A percentile compares a stretch with the other conserved stretches of the same genome.
Conservation (phyloP, 1,140 invertebrate species). For the Tetragonula clypearis region DNA sequence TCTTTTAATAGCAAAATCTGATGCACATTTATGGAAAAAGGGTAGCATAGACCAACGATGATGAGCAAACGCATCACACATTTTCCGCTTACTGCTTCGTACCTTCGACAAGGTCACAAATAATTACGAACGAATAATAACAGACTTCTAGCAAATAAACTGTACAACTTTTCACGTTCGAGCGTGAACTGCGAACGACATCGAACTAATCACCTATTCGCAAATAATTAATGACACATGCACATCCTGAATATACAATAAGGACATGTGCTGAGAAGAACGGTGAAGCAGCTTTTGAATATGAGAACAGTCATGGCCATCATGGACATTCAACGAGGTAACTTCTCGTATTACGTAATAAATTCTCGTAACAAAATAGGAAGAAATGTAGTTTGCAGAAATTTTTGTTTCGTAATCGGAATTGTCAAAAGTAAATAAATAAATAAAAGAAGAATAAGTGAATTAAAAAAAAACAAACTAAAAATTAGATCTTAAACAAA, state of each 20-base stretch:
- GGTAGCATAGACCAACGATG: no score
- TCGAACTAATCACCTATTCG: not conserved
- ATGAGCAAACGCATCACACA: no score
- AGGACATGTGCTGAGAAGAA: slow-evolving; percentile 33
- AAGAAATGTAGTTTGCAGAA: not conserved
- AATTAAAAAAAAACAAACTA: no score
- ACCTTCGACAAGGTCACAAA: not conserved
- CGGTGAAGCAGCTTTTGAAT: not conserved
- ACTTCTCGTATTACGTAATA: not conserved
- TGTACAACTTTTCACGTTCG: not conserved
- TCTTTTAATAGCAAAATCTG: no score
- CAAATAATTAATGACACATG: not conserved
- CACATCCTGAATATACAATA: not conserved
- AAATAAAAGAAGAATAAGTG: not conserved
- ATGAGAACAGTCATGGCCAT: not conserved
- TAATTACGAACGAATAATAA: not conserved
- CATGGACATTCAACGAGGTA: slow-evolving; percentile 29
- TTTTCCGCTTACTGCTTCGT: no score
- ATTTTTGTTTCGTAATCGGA: not conserved
- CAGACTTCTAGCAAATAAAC: not conserved
- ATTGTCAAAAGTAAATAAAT: not conserved
- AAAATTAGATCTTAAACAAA: no score
- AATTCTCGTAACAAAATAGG: not conserved
- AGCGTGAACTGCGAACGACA: not conserved
- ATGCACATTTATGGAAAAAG: no score